phyloP scores from a whole-genome alignment of 2,113 vertebrate species.

The Lycaon pictus region DNA sequence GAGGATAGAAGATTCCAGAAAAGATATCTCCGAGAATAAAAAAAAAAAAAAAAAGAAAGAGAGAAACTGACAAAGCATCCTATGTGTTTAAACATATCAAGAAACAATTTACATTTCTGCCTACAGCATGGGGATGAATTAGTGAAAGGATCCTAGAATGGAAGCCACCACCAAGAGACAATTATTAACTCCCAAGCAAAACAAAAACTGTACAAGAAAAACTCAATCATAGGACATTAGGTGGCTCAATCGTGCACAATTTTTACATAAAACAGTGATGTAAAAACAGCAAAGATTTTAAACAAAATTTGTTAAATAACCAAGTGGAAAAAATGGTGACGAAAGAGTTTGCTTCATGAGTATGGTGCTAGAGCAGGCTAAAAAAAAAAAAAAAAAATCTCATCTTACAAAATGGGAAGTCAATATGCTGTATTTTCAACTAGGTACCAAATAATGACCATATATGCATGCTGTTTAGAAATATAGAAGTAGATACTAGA shows the following conservation, averaged over 20 bases:
- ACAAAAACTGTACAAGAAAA: background rate
- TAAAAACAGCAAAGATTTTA: conserved; percentile 1
- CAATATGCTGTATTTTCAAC: background rate
- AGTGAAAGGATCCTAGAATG: background rate
- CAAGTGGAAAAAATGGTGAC: background rate
- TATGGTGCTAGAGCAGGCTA: background rate
- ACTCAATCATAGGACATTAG: background rate
- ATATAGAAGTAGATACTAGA: background rate
- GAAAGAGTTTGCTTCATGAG: background rate
- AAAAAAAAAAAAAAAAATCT: background rate
- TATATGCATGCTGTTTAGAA: background rate
- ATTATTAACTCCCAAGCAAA: conserved; percentile 30
- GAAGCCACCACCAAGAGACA: background rate
- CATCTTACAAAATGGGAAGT: background rate
- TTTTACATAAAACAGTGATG: background rate
- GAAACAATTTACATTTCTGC: conserved; percentile 49
- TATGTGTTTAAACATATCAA: background rate
- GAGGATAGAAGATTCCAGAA: background rate
- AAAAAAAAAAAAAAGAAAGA: background rate
- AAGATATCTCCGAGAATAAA: background rate
- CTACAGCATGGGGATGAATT: background rate
- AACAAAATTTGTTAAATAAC: conserved; percentile 8
- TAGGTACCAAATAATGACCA: background rate
- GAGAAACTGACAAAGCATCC: background rate
- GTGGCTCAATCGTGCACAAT: background rate